Conservation (phyloP, 2,888 invertebrate species). For the Lasioglossum figueresi region DNA sequence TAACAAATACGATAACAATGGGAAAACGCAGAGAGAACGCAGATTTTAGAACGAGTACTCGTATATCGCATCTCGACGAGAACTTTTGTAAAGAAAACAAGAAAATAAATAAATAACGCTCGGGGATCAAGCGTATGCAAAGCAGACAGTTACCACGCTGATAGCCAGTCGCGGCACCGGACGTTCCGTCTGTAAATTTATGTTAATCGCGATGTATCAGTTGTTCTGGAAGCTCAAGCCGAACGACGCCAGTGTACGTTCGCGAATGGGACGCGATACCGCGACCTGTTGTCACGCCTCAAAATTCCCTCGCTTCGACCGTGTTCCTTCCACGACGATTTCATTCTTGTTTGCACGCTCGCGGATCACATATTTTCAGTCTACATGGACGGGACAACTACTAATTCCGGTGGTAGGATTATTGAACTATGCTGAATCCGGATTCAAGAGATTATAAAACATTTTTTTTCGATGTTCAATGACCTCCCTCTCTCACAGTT, state of each 20-base stretch:
- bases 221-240: slow-evolving; percentile 75
- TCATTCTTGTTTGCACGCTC: background rate
- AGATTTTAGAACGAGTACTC: background rate
- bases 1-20: too few relatives aligned
- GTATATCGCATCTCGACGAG: background rate
- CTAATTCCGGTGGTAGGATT: background rate
- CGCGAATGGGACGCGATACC: slow-evolving; percentile 40
- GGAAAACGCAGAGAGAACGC: background rate
- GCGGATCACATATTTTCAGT: background rate
- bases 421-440: background rate
- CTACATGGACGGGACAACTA: too few relatives aligned
- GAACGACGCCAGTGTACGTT: slow-evolving; percentile 65
- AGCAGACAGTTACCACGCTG: slow-evolving; percentile 80
- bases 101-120: slow-evolving; percentile 63
- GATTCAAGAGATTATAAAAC: background rate
- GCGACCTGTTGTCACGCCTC: slow-evolving; percentile 39
- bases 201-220: slow-evolving; percentile 84
- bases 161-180: slow-evolving; percentile 80
- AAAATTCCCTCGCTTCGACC: slow-evolving; percentile 24
- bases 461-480: background rate
- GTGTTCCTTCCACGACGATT: background rate
- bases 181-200: slow-evolving; percentile 82
- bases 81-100: slow-evolving; percentile 10
- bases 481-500: background rate
- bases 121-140: slow-evolving; percentile 82